These are phyloP conservation scores for Luidia sarsii DNA, from an alignment of 53 echinoderm and acorn worm genomes.

Conservation along the genomic window DNA sequence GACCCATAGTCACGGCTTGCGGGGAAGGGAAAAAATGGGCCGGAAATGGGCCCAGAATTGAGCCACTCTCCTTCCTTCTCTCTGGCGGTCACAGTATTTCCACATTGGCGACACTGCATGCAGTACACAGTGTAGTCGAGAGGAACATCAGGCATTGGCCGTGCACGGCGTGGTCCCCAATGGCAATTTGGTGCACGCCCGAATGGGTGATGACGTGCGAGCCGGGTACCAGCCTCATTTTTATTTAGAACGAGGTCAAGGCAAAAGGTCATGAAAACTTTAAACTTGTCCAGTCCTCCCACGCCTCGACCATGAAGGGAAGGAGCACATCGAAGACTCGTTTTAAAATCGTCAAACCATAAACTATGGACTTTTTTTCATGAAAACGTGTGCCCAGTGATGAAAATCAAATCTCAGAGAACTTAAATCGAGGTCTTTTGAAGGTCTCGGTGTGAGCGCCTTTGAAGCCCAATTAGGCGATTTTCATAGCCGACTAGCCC, in stretches of 20 bases:
- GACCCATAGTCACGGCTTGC: conserved; percentile 35
- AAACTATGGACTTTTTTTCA: no score
- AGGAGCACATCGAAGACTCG: no score
- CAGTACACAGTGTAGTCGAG: neutral
- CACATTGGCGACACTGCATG: neutral
- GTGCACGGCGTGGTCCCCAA: conserved; percentile 7
- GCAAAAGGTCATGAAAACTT: conserved; percentile 8
- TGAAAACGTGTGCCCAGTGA: no score
- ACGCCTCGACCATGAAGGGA: no score
- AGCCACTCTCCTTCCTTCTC: neutral
- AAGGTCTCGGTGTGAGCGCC: no score
- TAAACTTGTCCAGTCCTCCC: no score
- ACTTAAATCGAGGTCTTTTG: no score
- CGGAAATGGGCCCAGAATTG: conserved; percentile 24
- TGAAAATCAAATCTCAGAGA: no score
- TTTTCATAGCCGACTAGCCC: no score
- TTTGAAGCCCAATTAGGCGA: no score
- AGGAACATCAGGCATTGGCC: neutral
- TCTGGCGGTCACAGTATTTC: conserved; percentile 1
- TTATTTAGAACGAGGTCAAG: conserved; percentile 36
- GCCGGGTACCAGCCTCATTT: conserved; percentile 34
- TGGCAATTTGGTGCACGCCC: neutral
- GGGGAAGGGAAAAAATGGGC: conserved; percentile 19
- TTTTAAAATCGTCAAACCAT: no score
- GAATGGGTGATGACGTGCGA: conserved; percentile 30